Evolutionary conservation across 2,888 invertebrate genomes (phyloP).

Genomic region (Orthonevra nobilis): DNA sequence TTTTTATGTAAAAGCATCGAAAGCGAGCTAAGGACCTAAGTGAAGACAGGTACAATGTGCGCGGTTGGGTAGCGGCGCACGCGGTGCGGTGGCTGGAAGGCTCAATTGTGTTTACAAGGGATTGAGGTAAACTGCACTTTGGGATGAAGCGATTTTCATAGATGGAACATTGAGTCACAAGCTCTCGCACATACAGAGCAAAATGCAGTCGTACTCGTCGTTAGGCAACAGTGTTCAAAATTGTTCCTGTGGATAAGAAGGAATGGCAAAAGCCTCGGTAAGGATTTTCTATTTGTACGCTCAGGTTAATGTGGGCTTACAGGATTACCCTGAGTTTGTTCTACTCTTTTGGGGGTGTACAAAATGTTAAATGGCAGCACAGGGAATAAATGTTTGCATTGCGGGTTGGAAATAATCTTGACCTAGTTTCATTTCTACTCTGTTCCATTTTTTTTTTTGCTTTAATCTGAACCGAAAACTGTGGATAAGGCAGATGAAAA

Average conservation of each 20-base stretch:
- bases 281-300: slow-evolving; percentile 61
- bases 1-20: slow-evolving; percentile 58
- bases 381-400: slow-evolving; percentile 18
- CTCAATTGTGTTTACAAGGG: slow-evolving; percentile 68
- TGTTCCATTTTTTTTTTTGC: background rate
- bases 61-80: slow-evolving; percentile 5
- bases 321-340: slow-evolving; percentile 67
- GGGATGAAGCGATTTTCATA: slow-evolving; percentile 58
- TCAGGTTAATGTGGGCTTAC: slow-evolving; percentile 70
- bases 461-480: slow-evolving; percentile 18
- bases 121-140: slow-evolving; percentile 67
- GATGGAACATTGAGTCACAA: slow-evolving; percentile 56
- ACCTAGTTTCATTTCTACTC: slow-evolving; percentile 36
- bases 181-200: slow-evolving; percentile 6
- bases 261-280: background rate
- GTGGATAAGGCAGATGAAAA: slow-evolving; percentile 19
- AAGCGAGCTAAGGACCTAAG: slow-evolving; percentile 62
- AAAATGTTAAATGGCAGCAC: slow-evolving; percentile 17
- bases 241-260: slow-evolving; percentile 45
- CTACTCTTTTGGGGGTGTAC: slow-evolving; percentile 25
- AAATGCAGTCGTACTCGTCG: slow-evolving; percentile 53
- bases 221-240: slow-evolving; percentile 67
- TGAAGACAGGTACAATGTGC: slow-evolving; percentile 58
- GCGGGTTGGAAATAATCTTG: slow-evolving; percentile 53
- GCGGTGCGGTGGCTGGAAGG: slow-evolving; percentile 30